Base-by-base conservation (phyloP, 1,140 invertebrate genomes). In the Micrasema longulum region DNA sequence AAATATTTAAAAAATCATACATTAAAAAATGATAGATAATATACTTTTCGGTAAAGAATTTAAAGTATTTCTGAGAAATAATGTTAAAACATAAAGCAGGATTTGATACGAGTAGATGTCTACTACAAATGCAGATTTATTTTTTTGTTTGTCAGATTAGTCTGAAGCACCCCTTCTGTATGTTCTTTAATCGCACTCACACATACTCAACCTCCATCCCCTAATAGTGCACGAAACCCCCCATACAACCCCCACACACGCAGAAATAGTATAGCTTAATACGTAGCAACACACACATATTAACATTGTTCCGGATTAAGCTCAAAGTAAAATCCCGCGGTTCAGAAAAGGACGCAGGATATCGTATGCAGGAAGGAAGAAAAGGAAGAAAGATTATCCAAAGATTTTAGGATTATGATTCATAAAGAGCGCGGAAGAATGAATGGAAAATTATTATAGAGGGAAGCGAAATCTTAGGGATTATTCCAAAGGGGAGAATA, bases 351-450 rank as follows among this genome's bases (percentile, higher is more conserved):
- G 67, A 69, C 43, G 18, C 67, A 12, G 18, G 35, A 50, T 48
- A 5, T 35, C 38, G n/a, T 10, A 35, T 57, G 68, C 78, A 77
- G 78, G 75, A 62, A 72, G 75, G 69, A 48, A 62, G 60, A 73
- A 53, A 78, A 79, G 82, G 71, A 81, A 77, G 79, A 79, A 80
- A 72, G 74, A 74, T 76, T 68, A 69, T 81, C 77, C 68, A 74
- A 79, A 85, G 83, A 85, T 85, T 85, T 84, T 81, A 78, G 83
- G 84, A 85, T 85, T 85, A 85, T 83, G 82, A 84, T 84, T 85
- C 81, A 85, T 84, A 84, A 82, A 84, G 81, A 82, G 82, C 48
- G 70, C 63, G 79, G 78, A 78, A 81, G 83, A 83, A 81, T 84
- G 73, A 84, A 84, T 84, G 81, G 81, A 81, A 82, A 83, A 84